Evolutionary conservation across 2,888 invertebrate genomes (phyloP).

Genomic region (Drosophila dives): DNA sequence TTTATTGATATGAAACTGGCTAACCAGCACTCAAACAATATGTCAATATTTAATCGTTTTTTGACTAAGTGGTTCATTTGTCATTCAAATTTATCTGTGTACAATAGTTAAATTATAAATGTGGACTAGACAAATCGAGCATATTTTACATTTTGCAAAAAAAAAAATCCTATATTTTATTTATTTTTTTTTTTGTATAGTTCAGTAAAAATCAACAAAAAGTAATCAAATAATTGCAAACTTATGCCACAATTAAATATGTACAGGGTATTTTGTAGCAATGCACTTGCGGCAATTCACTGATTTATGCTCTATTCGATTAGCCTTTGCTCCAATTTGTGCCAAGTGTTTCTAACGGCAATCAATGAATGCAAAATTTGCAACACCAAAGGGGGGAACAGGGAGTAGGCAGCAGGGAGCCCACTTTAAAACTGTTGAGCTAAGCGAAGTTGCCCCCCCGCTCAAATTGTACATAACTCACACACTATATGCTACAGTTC

Average conservation of each 20-base stretch:
- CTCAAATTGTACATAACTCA: constrained; percentile 17
- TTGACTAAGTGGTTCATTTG: not conserved
- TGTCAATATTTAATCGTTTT: constrained; percentile 3
- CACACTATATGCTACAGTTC: constrained; percentile 14
- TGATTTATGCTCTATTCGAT: constrained; percentile 10
- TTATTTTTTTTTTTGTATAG: not conserved
- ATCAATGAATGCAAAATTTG: constrained; percentile 55
- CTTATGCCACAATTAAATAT: not conserved
- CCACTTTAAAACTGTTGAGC: not conserved
- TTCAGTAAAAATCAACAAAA: not conserved
- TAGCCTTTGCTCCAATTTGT: constrained; percentile 46
- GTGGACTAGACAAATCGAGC: not conserved
- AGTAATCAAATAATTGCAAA: not conserved
- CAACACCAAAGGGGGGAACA: constrained; percentile 18
- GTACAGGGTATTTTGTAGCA: not conserved
- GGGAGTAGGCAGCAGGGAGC: constrained; percentile 17
- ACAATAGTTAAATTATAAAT: not conserved
- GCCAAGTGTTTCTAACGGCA: constrained; percentile 53
- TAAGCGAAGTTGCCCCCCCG: not conserved
- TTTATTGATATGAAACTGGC: constrained; percentile 29
- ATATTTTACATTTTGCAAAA: not conserved
- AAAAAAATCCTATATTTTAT: not conserved
- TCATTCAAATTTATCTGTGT: not conserved
- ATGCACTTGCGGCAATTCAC: not conserved
- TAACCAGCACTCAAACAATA: constrained; percentile 1